These are phyloP conservation scores for Enteromius mattozi DNA, from an alignment of 2,797 vertebrate species.

Conservation along the genomic window DNA sequence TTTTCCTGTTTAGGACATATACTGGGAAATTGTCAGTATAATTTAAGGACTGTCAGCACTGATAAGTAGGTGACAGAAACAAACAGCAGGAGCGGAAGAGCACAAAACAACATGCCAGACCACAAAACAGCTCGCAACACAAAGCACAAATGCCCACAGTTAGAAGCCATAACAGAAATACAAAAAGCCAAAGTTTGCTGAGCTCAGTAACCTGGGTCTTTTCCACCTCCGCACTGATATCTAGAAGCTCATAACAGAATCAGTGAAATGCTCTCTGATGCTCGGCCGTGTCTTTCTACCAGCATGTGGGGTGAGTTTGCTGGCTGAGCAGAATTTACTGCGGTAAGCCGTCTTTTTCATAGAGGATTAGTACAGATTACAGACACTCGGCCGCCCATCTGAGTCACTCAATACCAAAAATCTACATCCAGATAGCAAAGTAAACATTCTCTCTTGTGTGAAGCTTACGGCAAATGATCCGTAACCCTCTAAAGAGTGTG, in stretches of 20 bases:
- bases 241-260: conserved; percentile 13
- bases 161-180: conserved; percentile 28
- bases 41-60: conserved; percentile 27
- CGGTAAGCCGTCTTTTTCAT: conserved; percentile 44
- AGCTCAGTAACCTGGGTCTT: not conserved
- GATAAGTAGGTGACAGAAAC: conserved; percentile 42
- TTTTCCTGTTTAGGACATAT: conserved; percentile 2
- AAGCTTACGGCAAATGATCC: conserved; percentile 34
- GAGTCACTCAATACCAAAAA: conserved; percentile 14
- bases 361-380: conserved; percentile 46
- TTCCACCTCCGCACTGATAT: not conserved
- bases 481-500: not conserved
- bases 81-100: conserved; percentile 26
- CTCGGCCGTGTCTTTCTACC: not conserved
- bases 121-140: conserved; percentile 28
- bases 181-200: not conserved
- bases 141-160: conserved; percentile 21
- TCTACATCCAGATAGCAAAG: conserved; percentile 31
- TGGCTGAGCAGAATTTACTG: conserved; percentile 27
- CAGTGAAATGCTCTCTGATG: not conserved
- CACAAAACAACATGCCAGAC: conserved; percentile 17
- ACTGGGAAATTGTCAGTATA: conserved; percentile 18
- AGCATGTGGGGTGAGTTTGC: conserved; percentile 11
- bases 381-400: conserved; percentile 13
- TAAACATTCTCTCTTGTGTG: conserved; percentile 27